Base-by-base conservation (phyloP, 1,140 invertebrate species). In the Pentalonia nigronervosa region DNA sequence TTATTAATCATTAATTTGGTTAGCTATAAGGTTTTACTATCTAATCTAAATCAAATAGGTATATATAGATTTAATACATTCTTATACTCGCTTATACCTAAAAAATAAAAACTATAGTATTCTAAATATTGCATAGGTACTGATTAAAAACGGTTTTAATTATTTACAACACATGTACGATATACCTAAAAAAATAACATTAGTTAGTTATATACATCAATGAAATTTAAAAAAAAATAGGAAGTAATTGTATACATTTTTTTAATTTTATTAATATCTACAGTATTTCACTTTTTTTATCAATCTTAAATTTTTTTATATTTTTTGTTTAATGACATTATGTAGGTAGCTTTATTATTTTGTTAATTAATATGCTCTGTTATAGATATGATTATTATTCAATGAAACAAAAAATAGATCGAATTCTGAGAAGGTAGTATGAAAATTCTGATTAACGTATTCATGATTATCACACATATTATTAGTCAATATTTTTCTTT, bases 381-480 rank as follows among this genome's bases (percentile, higher is more conserved):
- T 47, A 76, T 76, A 76, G 60, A 76, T 76, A 76, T 17, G 30
- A 0, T n/a, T 76, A 76, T 76, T 76, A 76, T 76, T n/a, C n/a
- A 76, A 76, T 76, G 41, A 47, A 86, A 47, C 30, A 86, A n/a
- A 47, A 86, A 47, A 86, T 47, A 86, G 45, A 23, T 14, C 11
- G 84, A 47, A 86, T 86, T 47, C 84, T n/a, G 45, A 86, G 84
- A 86, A 86, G 25, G 83, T 86, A 86, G 45, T 86, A 86, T 86
- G 4, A 86, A 86, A 47, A 86, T 86, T 86, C 84, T 47, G 45
- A 86, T 86, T 47, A 86, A 86, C 84, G 11, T 48, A n/a, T 86
- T 30, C 21, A 20, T 76, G n/a, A 30, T 86, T 86, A 30, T 11
- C 47, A 86, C 45, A 47, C 7, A 86, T 41, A 45, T 41, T 86